A percentile compares a stretch with the other conserved stretches of the same genome.
Evolutionary conservation across 2,113 vertebrate genomes (phyloP).

Genomic region (Plectropomus leopardus): DNA sequence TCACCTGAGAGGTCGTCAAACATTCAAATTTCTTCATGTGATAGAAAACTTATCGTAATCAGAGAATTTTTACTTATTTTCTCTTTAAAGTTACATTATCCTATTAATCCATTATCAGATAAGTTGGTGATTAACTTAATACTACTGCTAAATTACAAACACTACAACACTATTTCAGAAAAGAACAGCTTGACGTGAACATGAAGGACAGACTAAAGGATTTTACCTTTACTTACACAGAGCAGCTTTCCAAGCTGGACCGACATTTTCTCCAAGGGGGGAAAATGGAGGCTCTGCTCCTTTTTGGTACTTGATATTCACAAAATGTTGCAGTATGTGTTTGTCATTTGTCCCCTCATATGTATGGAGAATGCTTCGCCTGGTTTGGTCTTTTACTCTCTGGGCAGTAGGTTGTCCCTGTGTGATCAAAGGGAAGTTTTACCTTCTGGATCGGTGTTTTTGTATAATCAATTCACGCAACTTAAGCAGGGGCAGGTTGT

Average conservation of each 20-base stretch:
- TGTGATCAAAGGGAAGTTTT: conserved; percentile 37
- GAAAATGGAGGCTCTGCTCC: neutral
- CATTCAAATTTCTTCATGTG: too few species aligned
- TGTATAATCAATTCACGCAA: conserved; percentile 15
- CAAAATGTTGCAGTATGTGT: conserved; percentile 9
- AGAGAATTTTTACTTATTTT: too few species aligned
- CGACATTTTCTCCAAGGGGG: neutral
- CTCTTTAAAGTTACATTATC: too few species aligned
- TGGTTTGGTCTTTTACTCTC: conserved; percentile 27
- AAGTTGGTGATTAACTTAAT: too few species aligned
- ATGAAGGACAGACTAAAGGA: neutral
- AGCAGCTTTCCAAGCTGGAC: neutral
- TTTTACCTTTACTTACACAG: neutral
- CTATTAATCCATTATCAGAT: too few species aligned
- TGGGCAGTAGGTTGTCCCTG: conserved; percentile 6
- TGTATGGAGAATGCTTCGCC: conserved; percentile 19
- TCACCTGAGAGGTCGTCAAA: too few species aligned
- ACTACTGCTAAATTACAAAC: neutral
- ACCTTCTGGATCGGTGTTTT: conserved; percentile 13
- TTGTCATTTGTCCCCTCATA: conserved; percentile 34
- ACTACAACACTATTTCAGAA: neutral
- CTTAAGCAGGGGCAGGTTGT: neutral
- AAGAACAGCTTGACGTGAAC: neutral
- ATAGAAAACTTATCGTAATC: too few species aligned
- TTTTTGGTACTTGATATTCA: conserved; percentile 34